These are phyloP conservation scores for Phoeniculus purpureus DNA, from an alignment of 2,797 vertebrate genomes.

Conservation along the genomic window DNA sequence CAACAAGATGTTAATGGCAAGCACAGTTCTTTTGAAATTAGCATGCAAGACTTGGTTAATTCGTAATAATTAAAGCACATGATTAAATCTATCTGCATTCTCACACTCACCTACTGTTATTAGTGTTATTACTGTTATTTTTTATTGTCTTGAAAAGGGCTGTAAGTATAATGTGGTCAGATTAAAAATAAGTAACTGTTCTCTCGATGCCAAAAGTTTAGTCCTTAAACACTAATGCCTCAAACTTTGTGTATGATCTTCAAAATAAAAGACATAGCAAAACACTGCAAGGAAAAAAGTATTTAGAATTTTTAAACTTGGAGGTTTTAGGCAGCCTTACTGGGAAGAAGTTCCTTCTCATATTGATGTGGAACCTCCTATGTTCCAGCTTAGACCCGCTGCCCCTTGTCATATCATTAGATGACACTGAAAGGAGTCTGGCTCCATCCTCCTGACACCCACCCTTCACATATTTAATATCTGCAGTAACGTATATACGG, in stretches of 20 bases:
- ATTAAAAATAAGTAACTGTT: not conserved
- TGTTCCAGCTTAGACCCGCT: no score
- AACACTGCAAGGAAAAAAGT: not conserved
- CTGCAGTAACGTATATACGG: not conserved
- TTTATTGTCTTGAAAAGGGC: not conserved
- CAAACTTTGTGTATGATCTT: not conserved
- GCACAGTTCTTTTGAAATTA: not conserved
- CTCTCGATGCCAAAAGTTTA: not conserved
- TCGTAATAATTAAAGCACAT: not conserved
- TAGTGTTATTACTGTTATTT: not conserved
- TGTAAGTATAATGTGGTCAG: not conserved
- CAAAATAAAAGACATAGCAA: not conserved
- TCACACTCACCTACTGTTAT: not conserved
- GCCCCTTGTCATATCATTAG: no score
- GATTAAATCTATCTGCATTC: not conserved
- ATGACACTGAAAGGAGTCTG: no score
- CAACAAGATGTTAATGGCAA: not conserved
- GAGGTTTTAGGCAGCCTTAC: not conserved
- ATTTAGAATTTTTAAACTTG: not conserved
- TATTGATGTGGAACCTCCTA: no score
- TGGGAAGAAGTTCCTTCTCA: no score
- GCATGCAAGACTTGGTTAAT: not conserved
- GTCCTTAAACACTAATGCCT: not conserved
- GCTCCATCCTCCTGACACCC: not conserved
- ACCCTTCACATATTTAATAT: no score